phyloP scores from a whole-genome alignment of 2,797 vertebrate genomes.

The Chloroceryle amazona region DNA sequence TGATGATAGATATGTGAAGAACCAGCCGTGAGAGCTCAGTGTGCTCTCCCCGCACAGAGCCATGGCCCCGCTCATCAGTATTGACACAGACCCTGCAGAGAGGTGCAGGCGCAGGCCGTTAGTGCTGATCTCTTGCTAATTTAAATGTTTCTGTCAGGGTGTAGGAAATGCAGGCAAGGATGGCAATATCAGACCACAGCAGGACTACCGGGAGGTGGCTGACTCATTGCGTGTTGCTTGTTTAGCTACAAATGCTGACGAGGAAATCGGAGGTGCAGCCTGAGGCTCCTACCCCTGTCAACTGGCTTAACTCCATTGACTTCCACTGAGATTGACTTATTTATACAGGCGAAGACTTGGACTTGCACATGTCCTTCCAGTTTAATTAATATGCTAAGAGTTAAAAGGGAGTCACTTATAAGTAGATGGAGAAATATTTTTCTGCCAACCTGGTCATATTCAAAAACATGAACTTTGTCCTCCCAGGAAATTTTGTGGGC shows the following conservation, averaged over 20 bases:
- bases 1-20: not conserved
- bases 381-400: not conserved
- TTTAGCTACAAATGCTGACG: not conserved
- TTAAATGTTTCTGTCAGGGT: not conserved
- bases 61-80: not conserved
- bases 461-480: not conserved
- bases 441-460: not conserved
- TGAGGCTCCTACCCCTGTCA: not conserved
- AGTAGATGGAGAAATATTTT: not conserved
- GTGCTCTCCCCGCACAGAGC: not conserved
- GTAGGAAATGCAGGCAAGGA: not conserved
- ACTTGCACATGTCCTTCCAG: not conserved
- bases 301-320: not conserved
- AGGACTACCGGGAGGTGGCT: not conserved
- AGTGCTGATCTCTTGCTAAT: not conserved
- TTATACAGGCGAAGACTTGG: not conserved
- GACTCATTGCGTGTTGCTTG: not conserved
- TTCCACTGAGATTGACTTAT: not conserved
- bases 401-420: not conserved
- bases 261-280: not conserved
- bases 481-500: not conserved
- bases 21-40: not conserved
- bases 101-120: not conserved
- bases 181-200: not conserved
- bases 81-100: not conserved